A percentile compares a stretch with the other conserved stretches of the same genome.
phyloP scores from a whole-genome alignment of 2,888 invertebrate species.

The Drosophila incognita region DNA sequence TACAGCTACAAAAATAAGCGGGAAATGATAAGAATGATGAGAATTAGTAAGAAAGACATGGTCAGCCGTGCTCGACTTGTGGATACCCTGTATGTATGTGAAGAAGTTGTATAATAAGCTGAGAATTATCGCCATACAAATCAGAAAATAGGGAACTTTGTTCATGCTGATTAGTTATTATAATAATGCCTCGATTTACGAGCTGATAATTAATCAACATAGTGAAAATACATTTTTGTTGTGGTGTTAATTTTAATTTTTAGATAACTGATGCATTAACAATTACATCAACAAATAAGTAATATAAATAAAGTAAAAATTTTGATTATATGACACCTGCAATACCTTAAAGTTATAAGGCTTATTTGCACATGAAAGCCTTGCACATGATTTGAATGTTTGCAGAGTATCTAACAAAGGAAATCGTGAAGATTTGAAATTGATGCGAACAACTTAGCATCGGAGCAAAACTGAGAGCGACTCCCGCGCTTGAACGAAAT shows the following conservation, averaged over 20 bases:
- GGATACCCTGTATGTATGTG: neutral
- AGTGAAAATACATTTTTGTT: no score
- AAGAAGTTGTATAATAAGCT: neutral
- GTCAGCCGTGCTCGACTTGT: neutral
- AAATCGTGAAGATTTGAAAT: slow-evolving; percentile 39
- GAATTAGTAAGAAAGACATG: neutral
- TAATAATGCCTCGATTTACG: neutral
- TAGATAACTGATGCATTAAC: neutral
- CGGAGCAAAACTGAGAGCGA: slow-evolving; percentile 28
- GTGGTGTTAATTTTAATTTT: no score
- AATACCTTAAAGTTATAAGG: neutral
- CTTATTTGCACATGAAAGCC: no score
- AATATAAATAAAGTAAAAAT: no score
- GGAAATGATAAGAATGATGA: slow-evolving; percentile 6
- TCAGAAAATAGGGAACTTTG: neutral
- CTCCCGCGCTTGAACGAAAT: slow-evolving; percentile 29
- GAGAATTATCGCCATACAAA: neutral
- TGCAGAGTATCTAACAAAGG: slow-evolving; percentile 6
- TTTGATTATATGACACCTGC: neutral
- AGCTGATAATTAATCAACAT: neutral
- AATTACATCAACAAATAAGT: neutral
- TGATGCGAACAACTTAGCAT: slow-evolving; percentile 25
- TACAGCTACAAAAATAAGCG: slow-evolving; percentile 42
- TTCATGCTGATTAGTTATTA: neutral
- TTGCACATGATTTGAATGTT: neutral